Evolutionary conservation across 2,113 vertebrate genomes (phyloP).

Genomic region (Albula goreensis): DNA sequence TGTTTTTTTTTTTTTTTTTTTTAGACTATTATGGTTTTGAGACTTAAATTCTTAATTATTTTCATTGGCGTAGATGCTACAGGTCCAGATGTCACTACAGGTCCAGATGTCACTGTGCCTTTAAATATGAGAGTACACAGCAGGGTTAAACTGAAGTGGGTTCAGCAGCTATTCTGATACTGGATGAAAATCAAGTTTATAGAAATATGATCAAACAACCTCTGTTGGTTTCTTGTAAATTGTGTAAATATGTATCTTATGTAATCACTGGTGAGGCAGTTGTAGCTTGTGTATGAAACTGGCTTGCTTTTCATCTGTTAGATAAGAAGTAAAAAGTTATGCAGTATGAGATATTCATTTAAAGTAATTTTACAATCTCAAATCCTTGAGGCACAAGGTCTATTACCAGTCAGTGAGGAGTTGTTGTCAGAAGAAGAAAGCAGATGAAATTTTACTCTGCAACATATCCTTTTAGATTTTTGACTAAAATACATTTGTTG

Average conservation of each 20-base stretch:
- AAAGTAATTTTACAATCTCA: neutral
- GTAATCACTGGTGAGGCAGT: neutral
- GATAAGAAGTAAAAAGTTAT: neutral
- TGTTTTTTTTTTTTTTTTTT: too few relatives aligned
- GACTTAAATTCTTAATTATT: too few relatives aligned
- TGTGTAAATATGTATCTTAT: neutral
- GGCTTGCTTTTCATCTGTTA: neutral
- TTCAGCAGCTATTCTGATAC: neutral
- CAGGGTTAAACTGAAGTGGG: too few relatives aligned
- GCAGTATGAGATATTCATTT: neutral
- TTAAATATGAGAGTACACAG: too few relatives aligned
- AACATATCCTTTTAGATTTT: neutral
- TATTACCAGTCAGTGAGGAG: neutral
- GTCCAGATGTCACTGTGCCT: too few relatives aligned
- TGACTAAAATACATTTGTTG: neutral
- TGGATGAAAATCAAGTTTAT: neutral
- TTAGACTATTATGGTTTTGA: too few relatives aligned
- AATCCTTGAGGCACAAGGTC: neutral
- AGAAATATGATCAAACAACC: slow-evolving; percentile 5
- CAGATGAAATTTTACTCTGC: neutral
- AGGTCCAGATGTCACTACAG: too few relatives aligned
- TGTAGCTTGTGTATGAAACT: neutral
- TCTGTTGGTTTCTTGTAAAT: slow-evolving; percentile 9
- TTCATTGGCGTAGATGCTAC: too few relatives aligned
- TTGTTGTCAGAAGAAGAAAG: neutral